phyloP scores from a whole-genome alignment of 2,113 vertebrate genomes.

The Triplophysa dalaica region DNA sequence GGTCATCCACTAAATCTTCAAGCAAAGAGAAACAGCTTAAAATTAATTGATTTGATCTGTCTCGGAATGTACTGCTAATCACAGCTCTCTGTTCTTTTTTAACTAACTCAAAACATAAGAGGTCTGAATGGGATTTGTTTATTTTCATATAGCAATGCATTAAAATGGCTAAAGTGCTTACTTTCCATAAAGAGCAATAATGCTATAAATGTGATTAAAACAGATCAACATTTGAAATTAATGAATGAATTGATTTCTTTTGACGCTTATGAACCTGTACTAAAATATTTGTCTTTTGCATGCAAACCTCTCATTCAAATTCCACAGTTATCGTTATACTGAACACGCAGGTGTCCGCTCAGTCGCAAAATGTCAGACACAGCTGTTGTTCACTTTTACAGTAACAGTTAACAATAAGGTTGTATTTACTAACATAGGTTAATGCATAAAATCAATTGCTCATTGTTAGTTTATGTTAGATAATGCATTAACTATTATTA shows the following conservation, averaged over 20 bases:
- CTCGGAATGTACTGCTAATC: not conserved
- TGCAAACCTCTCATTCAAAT: constrained; percentile 46
- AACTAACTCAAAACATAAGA: not conserved
- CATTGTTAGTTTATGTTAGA: too few species aligned
- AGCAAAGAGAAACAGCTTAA: constrained; percentile 9
- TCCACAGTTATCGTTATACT: constrained; percentile 31
- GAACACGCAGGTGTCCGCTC: too few species aligned
- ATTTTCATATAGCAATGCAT: not conserved
- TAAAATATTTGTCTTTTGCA: constrained; percentile 26
- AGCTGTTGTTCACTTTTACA: constrained; percentile 43
- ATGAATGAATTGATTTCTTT: not conserved
- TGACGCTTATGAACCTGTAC: constrained; percentile 27
- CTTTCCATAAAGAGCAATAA: not conserved
- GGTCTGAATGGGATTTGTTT: not conserved
- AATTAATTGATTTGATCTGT: not conserved
- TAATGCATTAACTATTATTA: too few species aligned
- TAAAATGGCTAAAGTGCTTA: not conserved
- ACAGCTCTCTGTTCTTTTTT: not conserved
- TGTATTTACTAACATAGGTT: too few species aligned
- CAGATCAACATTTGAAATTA: not conserved
- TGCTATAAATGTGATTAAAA: not conserved
- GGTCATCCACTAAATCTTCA: not conserved
- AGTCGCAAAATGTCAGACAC: too few species aligned
- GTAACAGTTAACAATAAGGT: too few species aligned
- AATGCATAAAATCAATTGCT: too few species aligned